Evolutionary conservation across 2,888 invertebrate species (phyloP), one percentile per base, ranked within the genome.

Genomic region (Lasioglossum vierecki): DNA sequence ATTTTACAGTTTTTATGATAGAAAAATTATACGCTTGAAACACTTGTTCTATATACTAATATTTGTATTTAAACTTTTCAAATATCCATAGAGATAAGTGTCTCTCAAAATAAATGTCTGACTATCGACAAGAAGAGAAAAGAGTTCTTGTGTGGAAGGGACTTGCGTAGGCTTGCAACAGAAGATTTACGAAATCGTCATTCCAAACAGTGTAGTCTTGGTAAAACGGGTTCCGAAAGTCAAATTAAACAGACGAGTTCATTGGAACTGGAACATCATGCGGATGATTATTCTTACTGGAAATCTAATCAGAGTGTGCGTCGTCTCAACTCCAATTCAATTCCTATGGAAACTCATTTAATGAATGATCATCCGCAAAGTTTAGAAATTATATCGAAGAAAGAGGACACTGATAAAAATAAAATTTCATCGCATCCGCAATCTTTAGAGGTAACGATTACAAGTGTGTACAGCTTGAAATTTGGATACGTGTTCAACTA

Each of bases 211-310:
- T 91, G 92, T 49, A 96, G 92, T 95, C 91, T 95, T 86, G 92
- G 95, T 87, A 94, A 95, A 95, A 92, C 96, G 84, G 92, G 95
- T 89, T 95, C 95, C 83, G 92, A 95, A 91, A 93, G 95, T 92
- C 95, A 94, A 83, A 95, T 96, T 82, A 96, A 96, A 89, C 96
- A 95, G 85, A 96, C 96, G 11, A 96, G 96, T 63, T 96, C 96
- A 1, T 93, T 96, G 39, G 97, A 97, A 91, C 94, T 96, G 79
- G 94, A 94, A 79, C 92, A 93, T 74, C 92, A 93, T 75, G 91
- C 89, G 4, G 94, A 94, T 53, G 94, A 94, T 83, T 94, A 93
- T 88, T 90, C 93, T 35, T 95, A 93, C 57, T 95, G 94, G 95
- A 94, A 94, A 57, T 94, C 92, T 2, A 94, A 94, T 88, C 94